These are phyloP conservation scores for Amyelois transitella DNA, from an alignment of 1,140 invertebrate species.

Conservation along the genomic window DNA sequence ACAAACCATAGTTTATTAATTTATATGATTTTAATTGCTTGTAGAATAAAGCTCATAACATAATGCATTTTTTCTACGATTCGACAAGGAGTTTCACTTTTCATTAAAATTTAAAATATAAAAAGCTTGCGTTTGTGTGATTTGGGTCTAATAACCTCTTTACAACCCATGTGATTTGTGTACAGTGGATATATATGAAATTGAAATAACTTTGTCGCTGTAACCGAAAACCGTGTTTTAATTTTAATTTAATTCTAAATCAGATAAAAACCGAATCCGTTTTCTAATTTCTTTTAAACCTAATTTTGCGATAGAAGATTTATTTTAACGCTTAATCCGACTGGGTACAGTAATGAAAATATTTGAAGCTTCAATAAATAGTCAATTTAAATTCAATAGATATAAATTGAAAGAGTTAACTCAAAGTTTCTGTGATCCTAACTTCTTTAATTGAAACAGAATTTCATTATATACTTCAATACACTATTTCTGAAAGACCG, in stretches of 20 bases:
- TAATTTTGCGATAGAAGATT: not conserved
- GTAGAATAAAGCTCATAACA: too few relatives aligned
- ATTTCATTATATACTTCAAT: too few relatives aligned
- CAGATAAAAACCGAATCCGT: not conserved
- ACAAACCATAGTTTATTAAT: too few relatives aligned
- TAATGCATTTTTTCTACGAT: too few relatives aligned
- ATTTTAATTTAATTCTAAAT: not conserved
- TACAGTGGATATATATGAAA: conserved; percentile 19
- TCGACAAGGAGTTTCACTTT: too few relatives aligned
- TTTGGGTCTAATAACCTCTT: conserved; percentile 11
- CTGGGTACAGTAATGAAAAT: not conserved
- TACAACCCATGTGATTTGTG: conserved; percentile 17
- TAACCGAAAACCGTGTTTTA: not conserved
- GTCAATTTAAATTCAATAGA: not conserved
- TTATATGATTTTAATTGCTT: too few relatives aligned
- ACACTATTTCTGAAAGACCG: too few relatives aligned
- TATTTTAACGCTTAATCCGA: not conserved
- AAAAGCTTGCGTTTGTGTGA: too few relatives aligned
- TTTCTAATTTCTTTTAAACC: not conserved
- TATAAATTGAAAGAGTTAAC: too few relatives aligned
- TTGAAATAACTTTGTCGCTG: conserved; percentile 12
- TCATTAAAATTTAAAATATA: too few relatives aligned
- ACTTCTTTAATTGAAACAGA: too few relatives aligned
- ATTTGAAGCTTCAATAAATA: not conserved
- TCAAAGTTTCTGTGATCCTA: too few relatives aligned